Conservation (phyloP, 37 sponge, comb jelly and placozoan species). For the Amphimedon queenslandica region DNA sequence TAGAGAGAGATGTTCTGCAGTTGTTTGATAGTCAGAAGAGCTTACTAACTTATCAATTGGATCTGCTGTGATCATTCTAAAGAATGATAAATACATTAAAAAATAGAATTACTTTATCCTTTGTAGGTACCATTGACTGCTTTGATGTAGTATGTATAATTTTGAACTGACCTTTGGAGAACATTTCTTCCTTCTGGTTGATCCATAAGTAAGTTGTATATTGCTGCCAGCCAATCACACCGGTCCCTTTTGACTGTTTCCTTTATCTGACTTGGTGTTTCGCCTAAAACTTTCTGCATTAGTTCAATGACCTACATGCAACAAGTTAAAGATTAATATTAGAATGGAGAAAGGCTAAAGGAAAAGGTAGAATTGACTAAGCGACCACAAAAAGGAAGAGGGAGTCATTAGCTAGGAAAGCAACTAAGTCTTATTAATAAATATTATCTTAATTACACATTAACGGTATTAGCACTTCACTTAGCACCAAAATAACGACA, state of each 20-base stretch:
- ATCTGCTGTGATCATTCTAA: conserved; percentile 22
- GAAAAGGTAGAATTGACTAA: conserved; percentile 9
- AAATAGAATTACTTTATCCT: neutral
- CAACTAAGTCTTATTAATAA: neutral
- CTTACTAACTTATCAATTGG: conserved; percentile 35
- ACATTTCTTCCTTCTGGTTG: conserved; percentile 78
- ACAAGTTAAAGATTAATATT: neutral
- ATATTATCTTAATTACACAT: neutral
- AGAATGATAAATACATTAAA: too few relatives aligned
- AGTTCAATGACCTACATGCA: conserved; percentile 74
- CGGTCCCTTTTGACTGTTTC: conserved; percentile 81
- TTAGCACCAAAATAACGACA: too few relatives aligned
- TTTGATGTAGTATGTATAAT: neutral
- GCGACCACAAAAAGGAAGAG: conserved; percentile 4
- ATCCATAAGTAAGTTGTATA: conserved; percentile 90
- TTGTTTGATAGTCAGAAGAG: conserved; percentile 28
- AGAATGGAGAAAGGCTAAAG: neutral
- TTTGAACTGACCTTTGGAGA: conserved; percentile 32
- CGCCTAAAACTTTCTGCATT: conserved; percentile 70
- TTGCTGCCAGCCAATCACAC: conserved; percentile 97
- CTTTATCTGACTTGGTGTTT: conserved; percentile 64
- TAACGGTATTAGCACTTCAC: neutral
- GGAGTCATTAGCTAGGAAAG: neutral
- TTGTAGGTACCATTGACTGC: neutral
- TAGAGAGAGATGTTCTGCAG: conserved; percentile 42